Evolutionary conservation across 1,140 invertebrate species (phyloP).

Genomic region (Zelostemma sp.): DNA sequence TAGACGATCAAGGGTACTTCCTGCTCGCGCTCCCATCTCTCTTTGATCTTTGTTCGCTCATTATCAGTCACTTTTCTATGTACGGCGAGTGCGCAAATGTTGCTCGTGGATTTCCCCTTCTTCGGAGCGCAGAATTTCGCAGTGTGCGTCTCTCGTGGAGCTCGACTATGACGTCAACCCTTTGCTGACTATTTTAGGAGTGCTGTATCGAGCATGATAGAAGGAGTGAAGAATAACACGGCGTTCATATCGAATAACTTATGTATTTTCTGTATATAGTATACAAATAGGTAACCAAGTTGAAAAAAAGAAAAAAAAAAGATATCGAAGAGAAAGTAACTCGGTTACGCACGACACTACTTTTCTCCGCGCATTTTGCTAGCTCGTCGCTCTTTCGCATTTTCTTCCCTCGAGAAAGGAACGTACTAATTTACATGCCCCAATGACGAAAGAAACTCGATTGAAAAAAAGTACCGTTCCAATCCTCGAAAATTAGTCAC

Average conservation of each 20-base stretch:
- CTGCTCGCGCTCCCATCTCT: not conserved
- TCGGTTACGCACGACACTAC: conserved; percentile 37
- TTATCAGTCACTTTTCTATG: no score
- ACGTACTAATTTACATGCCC: conserved; percentile 17
- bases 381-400: conserved; percentile 15
- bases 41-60: not conserved
- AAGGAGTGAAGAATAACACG: conserved; percentile 45
- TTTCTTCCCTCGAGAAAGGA: conserved; percentile 1
- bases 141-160: conserved; percentile 18
- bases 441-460: conserved; percentile 31
- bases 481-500: conserved; percentile 3
- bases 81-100: not conserved
- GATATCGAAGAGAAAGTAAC: conserved; percentile 37
- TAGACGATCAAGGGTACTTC: not conserved
- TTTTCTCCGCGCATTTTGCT: conserved; percentile 18
- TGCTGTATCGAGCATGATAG: conserved; percentile 31
- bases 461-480: conserved; percentile 5
- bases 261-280: conserved; percentile 54
- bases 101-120: not conserved
- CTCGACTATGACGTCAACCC: conserved; percentile 57
- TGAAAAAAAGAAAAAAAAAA: conserved; percentile 43
- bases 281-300: conserved; percentile 65
- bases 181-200: conserved; percentile 63
- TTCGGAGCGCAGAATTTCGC: conserved; percentile 1
- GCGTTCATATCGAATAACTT: conserved; percentile 56